These are phyloP conservation scores for Manis crassicaudata DNA, from an alignment of 2,797 vertebrate species.

Conservation along the genomic window DNA sequence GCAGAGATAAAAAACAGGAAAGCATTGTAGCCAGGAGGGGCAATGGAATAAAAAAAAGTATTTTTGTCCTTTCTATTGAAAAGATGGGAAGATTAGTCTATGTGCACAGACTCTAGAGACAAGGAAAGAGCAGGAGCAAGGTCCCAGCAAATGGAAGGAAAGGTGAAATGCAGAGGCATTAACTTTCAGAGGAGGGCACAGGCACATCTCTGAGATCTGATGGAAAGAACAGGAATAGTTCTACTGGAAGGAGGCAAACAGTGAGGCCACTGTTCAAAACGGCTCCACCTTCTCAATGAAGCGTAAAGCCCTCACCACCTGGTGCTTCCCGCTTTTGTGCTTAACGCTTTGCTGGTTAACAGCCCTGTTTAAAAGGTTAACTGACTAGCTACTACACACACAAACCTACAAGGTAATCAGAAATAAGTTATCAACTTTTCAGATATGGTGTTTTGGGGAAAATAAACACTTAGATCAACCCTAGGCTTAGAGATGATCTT, in stretches of 20 bases:
- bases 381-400: background rate
- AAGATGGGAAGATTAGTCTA: background rate
- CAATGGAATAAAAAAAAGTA: background rate
- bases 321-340: background rate
- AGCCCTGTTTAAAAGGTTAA: slow-evolving; percentile 24
- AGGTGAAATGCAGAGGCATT: background rate
- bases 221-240: background rate
- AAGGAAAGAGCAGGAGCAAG: background rate
- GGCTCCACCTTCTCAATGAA: background rate
- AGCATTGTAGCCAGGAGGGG: background rate
- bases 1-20: background rate
- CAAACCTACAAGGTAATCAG: background rate
- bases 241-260: background rate
- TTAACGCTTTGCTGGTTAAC: background rate
- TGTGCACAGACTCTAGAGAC: background rate
- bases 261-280: background rate
- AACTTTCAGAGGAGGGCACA: background rate
- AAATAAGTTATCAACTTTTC: slow-evolving; percentile 33
- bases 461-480: background rate
- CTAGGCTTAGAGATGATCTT: background rate
- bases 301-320: background rate
- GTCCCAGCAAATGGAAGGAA: background rate
- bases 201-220: background rate
- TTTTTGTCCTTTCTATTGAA: background rate
- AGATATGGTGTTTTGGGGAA: background rate